These are phyloP conservation scores for Cydia fagiglandana DNA, from an alignment of 1,140 invertebrate species.

Conservation along the genomic window DNA sequence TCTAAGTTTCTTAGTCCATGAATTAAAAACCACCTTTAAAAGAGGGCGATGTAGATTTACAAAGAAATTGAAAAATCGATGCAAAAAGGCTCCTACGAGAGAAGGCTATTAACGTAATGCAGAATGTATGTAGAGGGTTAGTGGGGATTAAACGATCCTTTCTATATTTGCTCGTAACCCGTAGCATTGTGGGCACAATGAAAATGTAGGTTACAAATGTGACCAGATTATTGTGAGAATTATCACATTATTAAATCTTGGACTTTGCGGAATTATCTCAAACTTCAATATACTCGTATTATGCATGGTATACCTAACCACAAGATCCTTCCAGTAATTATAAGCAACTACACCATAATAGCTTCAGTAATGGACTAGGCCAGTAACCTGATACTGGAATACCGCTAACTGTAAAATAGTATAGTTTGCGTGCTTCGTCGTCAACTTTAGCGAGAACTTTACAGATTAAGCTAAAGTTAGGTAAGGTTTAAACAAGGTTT, in stretches of 20 bases:
- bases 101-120: constrained; percentile 15
- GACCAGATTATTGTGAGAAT: too few species aligned
- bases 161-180: not conserved
- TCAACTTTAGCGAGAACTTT: constrained; percentile 14
- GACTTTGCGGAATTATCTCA: not conserved
- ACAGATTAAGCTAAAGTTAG: constrained; percentile 20
- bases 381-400: constrained; percentile 4
- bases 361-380: not conserved
- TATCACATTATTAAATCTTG: too few species aligned
- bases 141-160: not conserved
- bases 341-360: not conserved
- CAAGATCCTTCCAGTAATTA: not conserved
- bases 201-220: not conserved
- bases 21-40: too few species aligned
- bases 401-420: constrained; percentile 9
- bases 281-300: too few species aligned
- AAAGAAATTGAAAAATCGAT: not conserved
- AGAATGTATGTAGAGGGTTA: not conserved
- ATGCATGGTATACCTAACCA: too few species aligned
- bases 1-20: too few species aligned
- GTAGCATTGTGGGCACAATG: not conserved
- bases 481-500: constrained; percentile 24
- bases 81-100: not conserved
- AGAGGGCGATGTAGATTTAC: too few species aligned
- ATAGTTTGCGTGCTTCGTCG: constrained; percentile 15